phyloP scores from a whole-genome alignment of 2,113 vertebrate genomes.

The Salvelinus fontinalis region DNA sequence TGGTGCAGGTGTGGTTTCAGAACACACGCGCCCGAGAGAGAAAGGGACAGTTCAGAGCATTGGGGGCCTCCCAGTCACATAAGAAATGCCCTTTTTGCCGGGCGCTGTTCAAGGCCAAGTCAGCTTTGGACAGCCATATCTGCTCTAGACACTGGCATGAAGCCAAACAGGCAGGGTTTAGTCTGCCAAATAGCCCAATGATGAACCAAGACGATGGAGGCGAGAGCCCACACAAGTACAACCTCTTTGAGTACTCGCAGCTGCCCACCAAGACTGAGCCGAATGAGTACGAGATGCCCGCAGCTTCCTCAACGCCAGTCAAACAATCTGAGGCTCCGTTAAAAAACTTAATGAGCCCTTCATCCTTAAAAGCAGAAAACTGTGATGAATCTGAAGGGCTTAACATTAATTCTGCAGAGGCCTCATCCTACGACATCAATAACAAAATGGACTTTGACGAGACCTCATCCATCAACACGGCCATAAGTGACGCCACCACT shows the following conservation, averaged over 20 bases:
- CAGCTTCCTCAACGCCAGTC: conserved; percentile 93
- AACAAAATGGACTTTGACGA: conserved; percentile 94
- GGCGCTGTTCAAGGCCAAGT: conserved; percentile 97
- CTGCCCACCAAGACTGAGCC: conserved; percentile 88
- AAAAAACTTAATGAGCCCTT: conserved; percentile 95
- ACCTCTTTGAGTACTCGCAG: conserved; percentile 90
- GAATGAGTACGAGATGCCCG: conserved; percentile 90
- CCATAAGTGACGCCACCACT: conserved; percentile 95
- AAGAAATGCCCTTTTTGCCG: conserved; percentile 97
- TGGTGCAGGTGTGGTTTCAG: conserved; percentile 99
- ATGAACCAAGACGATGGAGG: conserved; percentile 89
- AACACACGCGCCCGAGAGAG: conserved; percentile 97
- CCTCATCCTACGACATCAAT: conserved; percentile 84
- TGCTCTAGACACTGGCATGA: conserved; percentile 98
- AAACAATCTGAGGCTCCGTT: conserved; percentile 89
- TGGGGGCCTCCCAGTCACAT: conserved; percentile 94
- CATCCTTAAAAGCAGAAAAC: conserved; percentile 94
- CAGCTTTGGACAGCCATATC: conserved; percentile 96
- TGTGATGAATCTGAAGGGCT: conserved; percentile 91
- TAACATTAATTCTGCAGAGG: conserved; percentile 84
- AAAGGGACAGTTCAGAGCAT: conserved; percentile 95
- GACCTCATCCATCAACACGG: conserved; percentile 97
- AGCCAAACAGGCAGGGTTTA: conserved; percentile 96
- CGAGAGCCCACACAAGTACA: conserved; percentile 93
- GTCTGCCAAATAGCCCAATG: conserved; percentile 93